Base-by-base conservation (phyloP, 2,888 invertebrate species). In the Caenorhabditis becei region DNA sequence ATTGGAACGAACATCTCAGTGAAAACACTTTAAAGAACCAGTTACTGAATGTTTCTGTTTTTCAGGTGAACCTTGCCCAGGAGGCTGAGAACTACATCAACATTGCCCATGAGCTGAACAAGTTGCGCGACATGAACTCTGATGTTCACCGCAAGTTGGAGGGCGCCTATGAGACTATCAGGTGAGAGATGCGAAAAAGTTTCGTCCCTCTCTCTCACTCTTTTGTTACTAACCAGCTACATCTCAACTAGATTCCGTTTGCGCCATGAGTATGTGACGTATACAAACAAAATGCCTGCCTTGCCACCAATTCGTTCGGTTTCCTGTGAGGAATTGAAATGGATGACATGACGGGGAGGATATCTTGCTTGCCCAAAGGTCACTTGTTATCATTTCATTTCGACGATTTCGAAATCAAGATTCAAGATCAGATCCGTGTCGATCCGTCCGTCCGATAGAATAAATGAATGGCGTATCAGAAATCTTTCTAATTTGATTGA, bases 101-200 rank as follows among this genome's bases (percentile, higher is more conserved):
- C 89, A 91, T 93, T 47, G 92, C 93, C 91, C 94, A 97, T 61
- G 97, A 98, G 92, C 93, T 99, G 83, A 95, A 96, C 87, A 95
- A 95, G 5, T 92, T 97, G 67, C 93, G 96, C 62, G 95, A 96
- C 85, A 95, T 95, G 24, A 95, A 96, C 91, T 93, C 95, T 70
- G 96, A 97, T 91, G 95, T 96, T 0, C 95, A 95, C 83, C 95
- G 96, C 91, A 94, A 96, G 88, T 93, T 97, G 44, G 96, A 96
- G 83, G 94, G 95, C 84, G 96, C 96, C 23, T 95, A 96, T 89
- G 96, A 96, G 89, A 95, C 96, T 91, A 94, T 97, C 67, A 90
- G 92, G 86, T 79, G 56, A 41, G 74, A 35, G 49, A 49, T n/a
- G n/a, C n/a, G n/a, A n/a, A n/a, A 18, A 26, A 47, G 62, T 26